Percentiles rank a stretch among this genome's conserved stretches.
Evolutionary conservation across 1,140 invertebrate genomes (phyloP).

Genomic region (Sipha flava): DNA sequence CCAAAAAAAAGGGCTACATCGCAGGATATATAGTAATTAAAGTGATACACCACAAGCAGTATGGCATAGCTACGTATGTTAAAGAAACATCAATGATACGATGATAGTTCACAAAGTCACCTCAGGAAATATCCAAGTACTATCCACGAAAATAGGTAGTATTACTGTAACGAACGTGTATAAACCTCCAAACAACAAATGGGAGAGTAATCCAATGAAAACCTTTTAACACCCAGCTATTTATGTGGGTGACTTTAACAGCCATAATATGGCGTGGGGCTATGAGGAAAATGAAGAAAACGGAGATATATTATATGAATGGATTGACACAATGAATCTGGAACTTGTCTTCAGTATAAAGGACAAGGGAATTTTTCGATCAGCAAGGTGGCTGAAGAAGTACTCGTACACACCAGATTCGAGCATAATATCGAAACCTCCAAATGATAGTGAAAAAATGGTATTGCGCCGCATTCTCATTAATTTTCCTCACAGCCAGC

Average conservation of each 20-base stretch:
- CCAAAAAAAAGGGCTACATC: too few species aligned
- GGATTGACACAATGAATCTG: not conserved
- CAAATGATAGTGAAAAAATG: not conserved
- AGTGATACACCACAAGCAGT: too few species aligned
- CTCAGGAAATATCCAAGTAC: conserved; percentile 1
- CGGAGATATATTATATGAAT: not conserved
- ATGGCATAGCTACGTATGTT: too few species aligned
- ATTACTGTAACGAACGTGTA: too few species aligned
- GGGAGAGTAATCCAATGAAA: not conserved
- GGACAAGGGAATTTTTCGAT: too few species aligned
- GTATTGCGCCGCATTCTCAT: not conserved
- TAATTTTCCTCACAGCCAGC: too few species aligned
- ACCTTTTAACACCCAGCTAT: conserved; percentile 28
- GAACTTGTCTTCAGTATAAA: too few species aligned
- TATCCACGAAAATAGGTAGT: too few species aligned
- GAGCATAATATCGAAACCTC: not conserved
- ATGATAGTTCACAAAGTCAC: conserved; percentile 40
- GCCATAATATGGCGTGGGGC: not conserved
- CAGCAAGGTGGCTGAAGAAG: too few species aligned
- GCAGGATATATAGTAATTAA: too few species aligned
- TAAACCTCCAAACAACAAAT: too few species aligned
- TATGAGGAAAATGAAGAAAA: conserved; percentile 20
- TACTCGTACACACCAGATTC: not conserved
- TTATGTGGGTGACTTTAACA: too few species aligned
- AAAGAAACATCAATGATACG: conserved; percentile 34